phyloP scores from a whole-genome alignment of 2,113 vertebrate species.

The Ursus arctos region DNA sequence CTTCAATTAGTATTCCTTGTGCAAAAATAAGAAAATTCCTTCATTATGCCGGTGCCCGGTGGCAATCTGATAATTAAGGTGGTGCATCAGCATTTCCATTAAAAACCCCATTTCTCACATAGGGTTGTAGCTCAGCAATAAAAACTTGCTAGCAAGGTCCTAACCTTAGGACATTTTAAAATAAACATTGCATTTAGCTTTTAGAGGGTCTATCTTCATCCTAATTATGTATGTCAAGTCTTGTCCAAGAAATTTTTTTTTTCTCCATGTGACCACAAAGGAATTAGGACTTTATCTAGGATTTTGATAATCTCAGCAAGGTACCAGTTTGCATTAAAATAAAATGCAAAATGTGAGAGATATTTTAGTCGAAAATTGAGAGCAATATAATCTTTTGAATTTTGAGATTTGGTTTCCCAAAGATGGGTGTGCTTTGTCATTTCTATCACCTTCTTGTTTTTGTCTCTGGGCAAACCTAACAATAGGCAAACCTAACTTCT shows the following conservation, averaged over 20 bases:
- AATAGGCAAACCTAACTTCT: not conserved
- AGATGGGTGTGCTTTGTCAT: not conserved
- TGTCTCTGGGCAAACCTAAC: not conserved
- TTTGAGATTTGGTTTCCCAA: not conserved
- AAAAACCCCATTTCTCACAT: slow-evolving; percentile 61
- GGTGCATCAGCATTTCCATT: slow-evolving; percentile 71
- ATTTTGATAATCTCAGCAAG: not conserved
- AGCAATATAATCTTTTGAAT: not conserved
- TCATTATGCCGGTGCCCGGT: slow-evolving; percentile 73
- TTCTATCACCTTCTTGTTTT: not conserved
- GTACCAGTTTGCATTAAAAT: slow-evolving; percentile 18
- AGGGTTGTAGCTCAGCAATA: not conserved
- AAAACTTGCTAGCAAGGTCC: slow-evolving; percentile 65
- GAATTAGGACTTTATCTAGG: not conserved
- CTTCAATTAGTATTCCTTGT: slow-evolving; percentile 81
- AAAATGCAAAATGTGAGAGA: slow-evolving; percentile 2
- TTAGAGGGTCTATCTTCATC: slow-evolving; percentile 30
- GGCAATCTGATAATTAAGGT: slow-evolving; percentile 74
- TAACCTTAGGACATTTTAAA: slow-evolving; percentile 68
- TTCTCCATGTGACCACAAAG: not conserved
- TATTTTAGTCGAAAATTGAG: not conserved
- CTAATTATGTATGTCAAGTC: slow-evolving; percentile 51
- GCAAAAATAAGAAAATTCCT: slow-evolving; percentile 87
- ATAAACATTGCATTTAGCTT: slow-evolving; percentile 66
- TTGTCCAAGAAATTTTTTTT: not conserved